A percentile compares a stretch with the other conserved stretches of the same genome.
Evolutionary conservation across 2,888 invertebrate genomes (phyloP).

Genomic region (Drosophila putrida): DNA sequence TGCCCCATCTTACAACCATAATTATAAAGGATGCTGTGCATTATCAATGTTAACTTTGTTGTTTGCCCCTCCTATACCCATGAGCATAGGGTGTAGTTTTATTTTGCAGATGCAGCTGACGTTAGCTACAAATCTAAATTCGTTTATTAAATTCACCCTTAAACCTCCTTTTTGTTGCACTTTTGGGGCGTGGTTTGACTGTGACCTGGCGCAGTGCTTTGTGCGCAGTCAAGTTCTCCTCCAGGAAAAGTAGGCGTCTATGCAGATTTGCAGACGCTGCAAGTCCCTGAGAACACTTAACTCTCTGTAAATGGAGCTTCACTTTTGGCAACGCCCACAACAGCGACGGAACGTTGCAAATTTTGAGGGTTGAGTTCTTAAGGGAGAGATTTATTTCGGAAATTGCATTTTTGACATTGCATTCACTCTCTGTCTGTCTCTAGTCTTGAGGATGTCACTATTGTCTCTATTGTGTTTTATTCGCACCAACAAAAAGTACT

Average conservation of each 20-base stretch:
- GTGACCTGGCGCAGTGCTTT: conserved; percentile 53
- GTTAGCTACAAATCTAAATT: conserved; percentile 39
- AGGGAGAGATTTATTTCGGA: conserved; percentile 53
- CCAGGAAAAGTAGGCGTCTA: conserved; percentile 61
- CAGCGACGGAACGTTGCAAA: conserved; percentile 26
- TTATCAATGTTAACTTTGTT: conserved; percentile 74
- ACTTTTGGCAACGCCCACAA: conserved; percentile 73
- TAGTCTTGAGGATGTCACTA: conserved; percentile 42
- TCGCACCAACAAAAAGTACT: background rate
- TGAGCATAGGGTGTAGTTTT: conserved; percentile 15
- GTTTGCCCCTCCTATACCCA: conserved; percentile 19
- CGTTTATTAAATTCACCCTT: conserved; percentile 69
- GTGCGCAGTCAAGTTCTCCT: conserved; percentile 75
- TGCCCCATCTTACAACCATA: background rate
- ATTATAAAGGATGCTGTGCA: conserved; percentile 13
- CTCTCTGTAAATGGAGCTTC: conserved; percentile 15
- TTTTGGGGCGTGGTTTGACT: conserved; percentile 63
- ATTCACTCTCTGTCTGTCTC: conserved; percentile 19
- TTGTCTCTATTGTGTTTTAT: conserved; percentile 38
- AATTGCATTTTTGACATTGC: conserved; percentile 71
- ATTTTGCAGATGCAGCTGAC: conserved; percentile 16
- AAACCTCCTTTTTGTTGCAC: conserved; percentile 44
- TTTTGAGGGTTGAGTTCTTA: conserved; percentile 25
- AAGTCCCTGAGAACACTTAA: conserved; percentile 40
- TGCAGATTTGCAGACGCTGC: conserved; percentile 80